Evolutionary conservation across 1,140 invertebrate species (phyloP), one percentile per base, ranked within the genome.

Genomic region (Parasteatoda tepidariorum): DNA sequence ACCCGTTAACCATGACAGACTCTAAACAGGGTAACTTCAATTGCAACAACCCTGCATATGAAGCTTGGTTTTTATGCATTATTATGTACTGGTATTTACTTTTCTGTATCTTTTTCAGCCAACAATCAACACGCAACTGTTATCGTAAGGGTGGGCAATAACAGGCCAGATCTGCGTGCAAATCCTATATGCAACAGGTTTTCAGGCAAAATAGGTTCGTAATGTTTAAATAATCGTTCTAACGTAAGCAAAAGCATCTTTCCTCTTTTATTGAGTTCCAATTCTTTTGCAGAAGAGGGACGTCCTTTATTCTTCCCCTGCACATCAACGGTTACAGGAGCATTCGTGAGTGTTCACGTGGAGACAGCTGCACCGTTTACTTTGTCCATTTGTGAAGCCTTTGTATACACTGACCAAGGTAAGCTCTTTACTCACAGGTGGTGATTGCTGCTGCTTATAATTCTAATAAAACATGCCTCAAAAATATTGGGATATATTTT

Each of bases 171-270:
- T 89, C 88, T 97, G 55, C 95, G 94, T 70, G 95, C 94, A 2
- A 98, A 98, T 90, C 96, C 96, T 0, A 93, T 98, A 84, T 98
- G 96, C 89, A 97, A 97, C 89, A 92, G 94, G 26, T 97, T 95
- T 89, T 85, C 85, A 4, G 89, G 89, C 9, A 84, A 85, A 67
- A 85, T 88, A 38, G 75, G 83, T 84, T 34, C 7, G 57, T 9
- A 59, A n/a, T 5, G 2, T 48, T 18, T 9, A 9, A 48, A 18
- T 18, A 9, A 18, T 48, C 7, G 7, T 48, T 18, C 7, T 9
- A 48, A 48, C 41, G n/a, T n/a, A n/a, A n/a, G n/a, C n/a, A n/a
- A n/a, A n/a, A n/a, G n/a, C n/a, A n/a, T n/a, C n/a, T n/a, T n/a
- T n/a, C n/a, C n/a, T n/a, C n/a, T n/a, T n/a, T n/a, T n/a, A n/a